Base-by-base conservation (phyloP, 2,797 vertebrate species). In the Hozukius guyotensis region DNA sequence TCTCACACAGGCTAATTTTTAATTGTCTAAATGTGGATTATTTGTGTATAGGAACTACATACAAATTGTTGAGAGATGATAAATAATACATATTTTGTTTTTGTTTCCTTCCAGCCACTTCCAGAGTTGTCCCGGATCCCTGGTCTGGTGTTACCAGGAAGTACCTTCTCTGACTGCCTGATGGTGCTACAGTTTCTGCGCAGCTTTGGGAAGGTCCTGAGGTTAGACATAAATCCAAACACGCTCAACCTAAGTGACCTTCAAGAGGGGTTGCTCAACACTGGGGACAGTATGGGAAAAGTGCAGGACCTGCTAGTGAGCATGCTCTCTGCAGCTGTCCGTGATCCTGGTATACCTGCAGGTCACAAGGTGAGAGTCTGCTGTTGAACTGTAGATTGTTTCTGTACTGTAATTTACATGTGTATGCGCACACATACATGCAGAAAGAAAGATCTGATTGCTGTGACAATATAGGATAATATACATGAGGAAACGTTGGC, bases 101-200 rank as follows among this genome's bases (percentile, higher is more conserved):
- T 3, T 46, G 8, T 78, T 62, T 87, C 12, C 80, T 84, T 87
- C 4, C 88, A 99, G 98, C 93, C 96, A 85, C 96, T 99, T 86
- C 98, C 98, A 80, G 96, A 96, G 75, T 89, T 99, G 81, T 94
- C 96, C 62, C 96, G 94, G 73, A 96, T 99, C 68, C 96, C 96
- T n/a, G 98, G 98, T 78, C 96, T 99, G 24, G 93, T 98, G 78
- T 93, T 99, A 11, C 91, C 96, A 4, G 97, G 97, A 75, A 95
- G 89, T 84, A 95, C 97, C 0, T 97, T 99, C 93, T 97, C 98
- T 0, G 96, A 99, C 85, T 99, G 98, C 87, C 96, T 99, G 72
- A 98, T 98, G 97, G 96, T 98, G 82, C 92, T 99, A 78, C 97
- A 99, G 94, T 99, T 99, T 91, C 94, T 99, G 68, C 94, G 93